Evolutionary conservation across 2,888 invertebrate genomes (phyloP), one percentile per base, ranked within the genome.

Genomic region (Protophormia terraenovae): DNA sequence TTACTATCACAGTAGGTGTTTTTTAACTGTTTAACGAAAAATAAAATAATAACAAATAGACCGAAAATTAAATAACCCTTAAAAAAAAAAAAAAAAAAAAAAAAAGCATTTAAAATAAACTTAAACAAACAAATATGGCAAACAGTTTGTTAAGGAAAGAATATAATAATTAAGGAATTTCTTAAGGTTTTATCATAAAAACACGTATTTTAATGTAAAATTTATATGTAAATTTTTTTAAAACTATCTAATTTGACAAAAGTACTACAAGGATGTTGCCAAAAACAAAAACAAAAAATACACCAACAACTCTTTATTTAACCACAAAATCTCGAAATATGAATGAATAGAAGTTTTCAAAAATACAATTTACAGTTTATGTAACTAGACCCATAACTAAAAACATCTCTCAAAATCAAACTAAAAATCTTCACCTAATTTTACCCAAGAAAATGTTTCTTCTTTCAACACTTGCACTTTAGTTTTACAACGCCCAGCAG

Each of bases 401-500:
- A 24, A 50, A 22, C n/a, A 50, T 8, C 32, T 41, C 2, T 32
- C 38, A 19, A 41, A 71, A 32, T 62, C 16, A 24, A 62, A 82
- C 69, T 69, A 14, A 69, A 19, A 53, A 47, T 27, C 47, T 69
- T 38, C 73, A 73, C 62, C 66, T 78, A 71, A 66, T 75, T 78
- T 73, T 32, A n/a, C n/a, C 8, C 6, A 16, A 12, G 24, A 53
- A 80, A 71, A 67, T 53, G 50, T 73, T 81, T 73, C 58, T 81
- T 73, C 58, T 67, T 76, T 41, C 80, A 60, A 81, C 77, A 81
- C 77, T 72, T 62, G 24, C 27, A 76, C 10, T 55, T 53, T 60
- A 64, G 67, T 77, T 58, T 14, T 47, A 29, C 58, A 71, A 67
- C 58, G 78, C 82, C 82, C 69, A 62, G 24, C 55, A 83, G 71